Conservation (phyloP, 2,797 vertebrate species). For the Dermochelys coriacea region DNA sequence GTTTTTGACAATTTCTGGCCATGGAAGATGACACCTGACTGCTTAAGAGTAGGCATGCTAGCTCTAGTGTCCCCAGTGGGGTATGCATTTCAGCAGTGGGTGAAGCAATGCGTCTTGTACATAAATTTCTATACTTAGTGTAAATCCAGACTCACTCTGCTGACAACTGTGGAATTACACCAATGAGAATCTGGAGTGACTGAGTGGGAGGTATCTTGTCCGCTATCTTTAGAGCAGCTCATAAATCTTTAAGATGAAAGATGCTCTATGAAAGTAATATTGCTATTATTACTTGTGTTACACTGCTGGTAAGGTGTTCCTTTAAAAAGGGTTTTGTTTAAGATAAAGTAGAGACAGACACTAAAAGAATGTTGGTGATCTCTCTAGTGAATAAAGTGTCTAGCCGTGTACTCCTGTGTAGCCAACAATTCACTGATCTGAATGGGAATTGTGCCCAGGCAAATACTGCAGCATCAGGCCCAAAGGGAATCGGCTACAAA, state of each 20-base stretch:
- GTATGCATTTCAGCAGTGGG: background rate
- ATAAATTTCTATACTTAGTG: background rate
- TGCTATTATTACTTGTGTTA: background rate
- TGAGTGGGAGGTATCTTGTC: background rate
- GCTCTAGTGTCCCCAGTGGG: rapidly evolving
- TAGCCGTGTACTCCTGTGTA: background rate
- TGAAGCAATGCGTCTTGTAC: background rate
- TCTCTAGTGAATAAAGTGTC: background rate
- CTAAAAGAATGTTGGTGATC: background rate
- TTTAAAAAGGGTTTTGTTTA: background rate
- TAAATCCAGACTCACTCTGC: background rate
- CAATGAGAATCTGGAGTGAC: background rate
- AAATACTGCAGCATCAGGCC: background rate
- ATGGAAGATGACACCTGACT: background rate
- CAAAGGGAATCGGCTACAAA: background rate
- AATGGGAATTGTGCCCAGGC: background rate
- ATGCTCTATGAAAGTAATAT: background rate
- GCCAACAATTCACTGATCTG: background rate
- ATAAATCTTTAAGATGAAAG: background rate
- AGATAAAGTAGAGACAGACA: background rate
- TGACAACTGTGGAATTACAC: background rate
- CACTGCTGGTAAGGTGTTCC: background rate
- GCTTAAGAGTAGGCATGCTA: background rate
- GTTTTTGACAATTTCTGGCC: background rate
- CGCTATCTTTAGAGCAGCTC: background rate